Evolutionary conservation across 2,797 vertebrate species (phyloP).

Genomic region (Acanthis flammea): DNA sequence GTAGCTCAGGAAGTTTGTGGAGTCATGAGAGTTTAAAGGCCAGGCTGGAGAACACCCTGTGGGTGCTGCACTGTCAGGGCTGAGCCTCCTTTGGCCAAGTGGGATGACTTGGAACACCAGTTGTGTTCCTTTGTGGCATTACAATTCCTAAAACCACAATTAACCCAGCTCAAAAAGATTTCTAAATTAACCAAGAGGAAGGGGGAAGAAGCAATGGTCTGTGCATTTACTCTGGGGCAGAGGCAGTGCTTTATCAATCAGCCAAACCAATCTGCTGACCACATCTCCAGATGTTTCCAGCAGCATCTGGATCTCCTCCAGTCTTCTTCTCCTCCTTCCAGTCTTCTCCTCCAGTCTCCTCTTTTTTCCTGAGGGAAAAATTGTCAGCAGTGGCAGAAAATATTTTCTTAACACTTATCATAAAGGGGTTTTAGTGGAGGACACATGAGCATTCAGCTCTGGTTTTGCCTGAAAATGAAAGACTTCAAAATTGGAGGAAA

Average conservation of each 20-base stretch:
- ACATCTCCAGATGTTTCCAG: not conserved
- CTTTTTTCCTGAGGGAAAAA: not conserved
- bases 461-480: not conserved
- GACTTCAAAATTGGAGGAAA: constrained; percentile 23
- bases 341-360: not conserved
- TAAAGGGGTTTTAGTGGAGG: not conserved
- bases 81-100: not conserved
- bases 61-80: not conserved
- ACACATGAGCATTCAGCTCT: not conserved
- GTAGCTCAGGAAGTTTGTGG: not conserved
- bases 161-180: not conserved
- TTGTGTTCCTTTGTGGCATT: not conserved
- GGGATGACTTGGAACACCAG: rapidly evolving
- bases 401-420: not conserved
- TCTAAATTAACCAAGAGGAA: not conserved
- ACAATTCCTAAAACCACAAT: not conserved
- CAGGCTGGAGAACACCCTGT: not conserved
- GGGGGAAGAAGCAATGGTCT: not conserved
- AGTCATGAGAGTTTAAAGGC: not conserved
- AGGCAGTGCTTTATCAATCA: not conserved
- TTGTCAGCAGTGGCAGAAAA: not conserved
- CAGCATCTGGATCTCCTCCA: not conserved
- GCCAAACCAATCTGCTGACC: not conserved
- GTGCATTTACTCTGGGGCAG: not conserved
- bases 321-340: not conserved